Percentiles rank a stretch among this genome's conserved stretches.
phyloP scores from a whole-genome alignment of 2,113 vertebrate genomes.

The Setophaga kirtlandii region DNA sequence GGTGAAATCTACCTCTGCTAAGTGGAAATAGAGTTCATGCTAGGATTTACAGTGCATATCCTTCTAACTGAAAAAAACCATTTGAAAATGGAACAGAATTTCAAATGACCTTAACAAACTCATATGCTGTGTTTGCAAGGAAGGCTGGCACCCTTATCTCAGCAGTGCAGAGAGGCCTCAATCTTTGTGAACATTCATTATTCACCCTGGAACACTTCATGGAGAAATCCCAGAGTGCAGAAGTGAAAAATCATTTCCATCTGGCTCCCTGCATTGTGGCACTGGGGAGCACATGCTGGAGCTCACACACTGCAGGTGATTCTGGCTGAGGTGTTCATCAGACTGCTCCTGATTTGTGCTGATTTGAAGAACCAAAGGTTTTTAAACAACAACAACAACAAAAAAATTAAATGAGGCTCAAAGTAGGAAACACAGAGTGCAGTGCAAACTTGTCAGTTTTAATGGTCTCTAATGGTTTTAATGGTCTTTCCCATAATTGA shows the following conservation, averaged over 20 bases:
- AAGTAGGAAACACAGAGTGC: not conserved
- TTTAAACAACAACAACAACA: not conserved
- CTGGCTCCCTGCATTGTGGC: not conserved
- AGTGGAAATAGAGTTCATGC: not conserved
- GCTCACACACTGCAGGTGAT: not conserved
- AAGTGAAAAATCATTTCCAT: not conserved
- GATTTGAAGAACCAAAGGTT: not conserved
- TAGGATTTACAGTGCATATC: not conserved
- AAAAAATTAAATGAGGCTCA: not conserved
- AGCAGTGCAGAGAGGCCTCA: not conserved
- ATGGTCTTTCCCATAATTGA: not conserved
- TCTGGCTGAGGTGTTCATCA: not conserved
- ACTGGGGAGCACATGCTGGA: not conserved
- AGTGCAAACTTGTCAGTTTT: not conserved
- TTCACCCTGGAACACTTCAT: not conserved
- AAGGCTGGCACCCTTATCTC: not conserved
- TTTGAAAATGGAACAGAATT: conserved; percentile 8
- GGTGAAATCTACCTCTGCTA: not conserved
- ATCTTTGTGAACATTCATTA: not conserved
- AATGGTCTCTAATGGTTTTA: not conserved
- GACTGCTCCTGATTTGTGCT: not conserved
- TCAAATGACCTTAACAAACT: conserved; percentile 12
- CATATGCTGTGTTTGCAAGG: not conserved
- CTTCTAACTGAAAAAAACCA: not conserved
- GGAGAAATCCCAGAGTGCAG: not conserved